Percentiles rank a stretch among this genome's conserved stretches.
phyloP scores from a whole-genome alignment of 2,797 vertebrate species.

The Triplophysa yarkandensis region DNA sequence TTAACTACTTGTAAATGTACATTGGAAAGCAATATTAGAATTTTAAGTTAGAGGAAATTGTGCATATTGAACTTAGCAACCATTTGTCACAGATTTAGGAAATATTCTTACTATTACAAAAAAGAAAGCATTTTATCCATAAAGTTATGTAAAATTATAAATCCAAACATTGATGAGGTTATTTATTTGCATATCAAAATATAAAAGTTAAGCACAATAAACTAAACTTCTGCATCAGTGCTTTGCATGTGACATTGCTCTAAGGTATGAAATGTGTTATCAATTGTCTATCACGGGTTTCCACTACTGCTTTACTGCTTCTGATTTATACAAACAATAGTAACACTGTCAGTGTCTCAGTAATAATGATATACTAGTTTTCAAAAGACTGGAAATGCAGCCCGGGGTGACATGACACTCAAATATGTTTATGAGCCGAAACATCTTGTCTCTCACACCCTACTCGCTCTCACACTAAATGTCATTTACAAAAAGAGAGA shows the following conservation, averaged over 20 bases:
- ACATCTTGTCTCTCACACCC: slow-evolving; percentile 24
- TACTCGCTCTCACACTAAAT: slow-evolving; percentile 53
- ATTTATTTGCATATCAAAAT: not conserved
- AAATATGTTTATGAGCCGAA: slow-evolving; percentile 55
- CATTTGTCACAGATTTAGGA: not conserved
- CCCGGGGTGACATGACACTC: slow-evolving; percentile 49
- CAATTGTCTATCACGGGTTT: slow-evolving; percentile 18
- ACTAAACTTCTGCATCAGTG: not conserved
- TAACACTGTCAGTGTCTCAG: slow-evolving; percentile 13
- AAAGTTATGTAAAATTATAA: not conserved
- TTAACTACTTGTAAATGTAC: not conserved
- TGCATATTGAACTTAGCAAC: not conserved
- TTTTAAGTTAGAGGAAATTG: no score
- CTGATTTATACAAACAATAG: slow-evolving; percentile 7
- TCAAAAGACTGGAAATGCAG: not conserved
- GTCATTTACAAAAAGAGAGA: slow-evolving; percentile 43
- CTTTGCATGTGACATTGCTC: not conserved
- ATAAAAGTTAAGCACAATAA: not conserved
- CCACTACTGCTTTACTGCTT: not conserved
- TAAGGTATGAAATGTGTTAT: not conserved
- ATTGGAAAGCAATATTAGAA: no score
- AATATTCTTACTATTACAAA: not conserved
- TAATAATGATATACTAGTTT: slow-evolving; percentile 27
- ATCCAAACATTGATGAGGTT: not conserved
- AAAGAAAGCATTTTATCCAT: not conserved